Evolutionary conservation across 1,140 invertebrate genomes (phyloP).

Genomic region (Drosophila baimaii): DNA sequence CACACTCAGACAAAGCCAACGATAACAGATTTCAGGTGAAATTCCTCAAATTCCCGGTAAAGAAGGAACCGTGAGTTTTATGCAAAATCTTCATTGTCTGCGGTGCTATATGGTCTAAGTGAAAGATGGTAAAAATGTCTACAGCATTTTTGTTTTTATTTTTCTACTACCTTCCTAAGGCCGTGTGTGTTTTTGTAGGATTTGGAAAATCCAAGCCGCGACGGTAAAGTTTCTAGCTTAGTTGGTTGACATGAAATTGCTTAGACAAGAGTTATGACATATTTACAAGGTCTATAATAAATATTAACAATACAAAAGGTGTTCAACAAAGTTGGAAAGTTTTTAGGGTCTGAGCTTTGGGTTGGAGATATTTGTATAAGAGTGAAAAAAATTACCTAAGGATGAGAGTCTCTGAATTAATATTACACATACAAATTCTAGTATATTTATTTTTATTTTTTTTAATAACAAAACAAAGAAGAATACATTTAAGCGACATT

Average conservation of each 20-base stretch:
- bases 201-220: constrained; percentile 15
- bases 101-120: too few relatives aligned
- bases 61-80: constrained; percentile 32
- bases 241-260: constrained; percentile 14
- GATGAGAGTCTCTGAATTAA: too few relatives aligned
- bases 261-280: constrained; percentile 9
- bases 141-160: constrained; percentile 31
- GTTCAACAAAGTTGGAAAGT: neutral
- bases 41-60: constrained; percentile 57
- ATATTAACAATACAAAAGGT: constrained; percentile 1
- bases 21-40: constrained; percentile 54
- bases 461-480: neutral
- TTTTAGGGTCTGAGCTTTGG: too few relatives aligned
- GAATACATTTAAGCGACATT: neutral
- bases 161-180: neutral
- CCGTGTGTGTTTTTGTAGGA: constrained; percentile 24
- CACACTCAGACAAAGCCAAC: constrained; percentile 16
- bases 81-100: constrained; percentile 15
- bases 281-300: constrained; percentile 8
- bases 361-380: too few relatives aligned
- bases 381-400: too few relatives aligned
- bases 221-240: constrained; percentile 29
- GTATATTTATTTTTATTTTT: too few relatives aligned
- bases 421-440: too few relatives aligned
- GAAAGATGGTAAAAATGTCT: constrained; percentile 19